Base-by-base conservation (phyloP, 2,888 invertebrate genomes). In the Rotaria macrura region DNA sequence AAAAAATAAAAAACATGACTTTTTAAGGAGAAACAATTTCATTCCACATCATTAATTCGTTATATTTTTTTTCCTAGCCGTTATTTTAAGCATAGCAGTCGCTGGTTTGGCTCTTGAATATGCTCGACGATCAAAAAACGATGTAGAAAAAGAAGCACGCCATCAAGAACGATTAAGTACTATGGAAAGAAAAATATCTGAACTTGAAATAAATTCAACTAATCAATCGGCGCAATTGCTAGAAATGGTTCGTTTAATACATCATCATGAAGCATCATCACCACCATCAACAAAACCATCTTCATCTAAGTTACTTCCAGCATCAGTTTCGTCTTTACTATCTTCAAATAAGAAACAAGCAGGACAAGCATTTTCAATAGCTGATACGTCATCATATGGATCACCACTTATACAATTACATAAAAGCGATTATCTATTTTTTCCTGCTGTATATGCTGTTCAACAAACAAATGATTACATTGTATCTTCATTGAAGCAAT, bases 91-190 rank as follows among this genome's bases (percentile, higher is more conserved):
- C 20, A 14, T 79, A 43, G 79, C 79, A 43, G 17, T 79, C n/a
- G 79, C 43, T 40, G 79, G 79, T 43, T 43, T 79, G 79, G 40
- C 7, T 79, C n/a, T 79, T 25, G 79, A 79, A 79, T 79, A 79
- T 43, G 40, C n/a, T 25, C 23, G 79, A 79, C 40, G 43, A 43
- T 79, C 79, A 12, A 79, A 79, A 79, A 79, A 79, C 43, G 43
- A 79, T n/a, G 9, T 43, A 7, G 43, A 43, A 1, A 79, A 79
- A 79, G 79, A 79, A 43, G 2, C 40, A 43, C 79, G 79, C n/a
- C 43, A 40, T 6, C 79, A n/a, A 79, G 79, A 79, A 43, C 79
- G 79, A 43, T 43, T 79, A 79, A 43, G 10, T 43, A 43, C 12
- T 14, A 43, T 79, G 43, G 79, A 79, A 43, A 40, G 20, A 43